These are phyloP conservation scores for Gavia stellata DNA, from an alignment of 2,113 vertebrate species.

Conservation along the genomic window DNA sequence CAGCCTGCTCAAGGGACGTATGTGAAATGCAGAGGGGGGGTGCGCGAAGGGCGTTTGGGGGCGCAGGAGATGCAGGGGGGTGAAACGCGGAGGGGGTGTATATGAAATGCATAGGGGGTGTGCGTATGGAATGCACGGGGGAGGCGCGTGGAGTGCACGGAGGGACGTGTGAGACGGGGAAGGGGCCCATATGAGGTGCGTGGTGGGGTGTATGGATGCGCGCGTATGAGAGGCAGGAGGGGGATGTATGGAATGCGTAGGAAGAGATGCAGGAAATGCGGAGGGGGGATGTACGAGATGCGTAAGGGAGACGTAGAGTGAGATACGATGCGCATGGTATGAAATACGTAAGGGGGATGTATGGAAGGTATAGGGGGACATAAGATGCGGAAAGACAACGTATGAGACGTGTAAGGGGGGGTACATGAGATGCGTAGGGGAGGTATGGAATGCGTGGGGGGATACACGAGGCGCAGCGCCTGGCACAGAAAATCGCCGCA, in stretches of 20 bases:
- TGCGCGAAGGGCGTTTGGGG: not conserved
- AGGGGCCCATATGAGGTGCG: not conserved
- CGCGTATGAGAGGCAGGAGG: not conserved
- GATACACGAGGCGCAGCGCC: not conserved
- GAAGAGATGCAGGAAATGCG: not conserved
- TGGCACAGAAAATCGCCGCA: rapidly evolving
- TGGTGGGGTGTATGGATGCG: not conserved
- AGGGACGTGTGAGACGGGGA: not conserved
- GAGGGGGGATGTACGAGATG: not conserved
- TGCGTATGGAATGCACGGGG: rapidly evolving
- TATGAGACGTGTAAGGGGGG: not conserved
- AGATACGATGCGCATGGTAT: not conserved
- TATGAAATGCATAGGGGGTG: not conserved
- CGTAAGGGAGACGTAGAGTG: rapidly evolving
- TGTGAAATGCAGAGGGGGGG: not conserved
- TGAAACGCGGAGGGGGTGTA: too few relatives aligned
- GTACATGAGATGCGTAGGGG: rapidly evolving
- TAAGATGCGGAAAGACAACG: not conserved
- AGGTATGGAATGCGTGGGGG: not conserved
- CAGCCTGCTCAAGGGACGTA: rapidly evolving
- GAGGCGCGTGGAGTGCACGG: rapidly evolving
- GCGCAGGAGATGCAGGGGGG: not conserved
- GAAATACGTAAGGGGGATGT: rapidly evolving
- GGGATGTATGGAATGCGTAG: not conserved
- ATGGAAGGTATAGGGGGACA: not conserved